Conservation (phyloP, 2,113 vertebrate genomes). For the Larimichthys crocea region DNA sequence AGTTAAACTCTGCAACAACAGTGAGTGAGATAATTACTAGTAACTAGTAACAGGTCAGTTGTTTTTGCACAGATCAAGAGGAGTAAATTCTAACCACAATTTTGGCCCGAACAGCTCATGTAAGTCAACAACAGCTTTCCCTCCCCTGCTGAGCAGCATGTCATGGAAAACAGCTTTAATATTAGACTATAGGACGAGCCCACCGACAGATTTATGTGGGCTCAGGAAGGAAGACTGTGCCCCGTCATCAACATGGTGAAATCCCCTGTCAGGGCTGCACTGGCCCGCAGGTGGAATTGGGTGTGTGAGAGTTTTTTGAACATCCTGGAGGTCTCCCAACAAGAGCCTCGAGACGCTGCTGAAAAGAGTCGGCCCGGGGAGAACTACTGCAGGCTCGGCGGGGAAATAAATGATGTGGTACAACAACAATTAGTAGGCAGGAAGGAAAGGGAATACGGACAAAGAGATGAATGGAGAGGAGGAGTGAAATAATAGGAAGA, state of each 20-base stretch:
- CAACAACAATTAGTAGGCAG: conserved; percentile 72
- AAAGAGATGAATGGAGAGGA: conserved; percentile 69
- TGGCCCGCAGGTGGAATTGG: conserved; percentile 73
- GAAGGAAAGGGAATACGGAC: conserved; percentile 65
- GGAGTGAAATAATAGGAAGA: conserved; percentile 56
- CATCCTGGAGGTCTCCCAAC: conserved; percentile 75
- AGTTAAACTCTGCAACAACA: conserved; percentile 3
- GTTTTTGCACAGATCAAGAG: conserved; percentile 4
- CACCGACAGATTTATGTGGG: conserved; percentile 85
- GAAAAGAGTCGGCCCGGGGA: conserved; percentile 58
- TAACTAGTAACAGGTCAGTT: conserved; percentile 7
- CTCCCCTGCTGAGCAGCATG: conserved; percentile 53
- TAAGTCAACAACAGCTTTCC: conserved; percentile 58
- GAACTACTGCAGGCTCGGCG: conserved; percentile 47
- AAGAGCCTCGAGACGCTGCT: conserved; percentile 48
- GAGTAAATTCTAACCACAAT: conserved; percentile 19
- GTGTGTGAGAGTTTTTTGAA: conserved; percentile 75
- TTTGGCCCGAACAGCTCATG: conserved; percentile 2
- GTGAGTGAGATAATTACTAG: background rate
- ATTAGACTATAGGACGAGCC: conserved; percentile 72
- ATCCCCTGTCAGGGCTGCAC: conserved; percentile 72
- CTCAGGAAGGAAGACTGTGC: conserved; percentile 82
- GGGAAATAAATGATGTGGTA: conserved; percentile 60
- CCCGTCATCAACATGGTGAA: conserved; percentile 78
- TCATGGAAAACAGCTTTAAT: conserved; percentile 81